Evolutionary conservation across 1,140 invertebrate species (phyloP).

Genomic region (Drosophila setifemur): DNA sequence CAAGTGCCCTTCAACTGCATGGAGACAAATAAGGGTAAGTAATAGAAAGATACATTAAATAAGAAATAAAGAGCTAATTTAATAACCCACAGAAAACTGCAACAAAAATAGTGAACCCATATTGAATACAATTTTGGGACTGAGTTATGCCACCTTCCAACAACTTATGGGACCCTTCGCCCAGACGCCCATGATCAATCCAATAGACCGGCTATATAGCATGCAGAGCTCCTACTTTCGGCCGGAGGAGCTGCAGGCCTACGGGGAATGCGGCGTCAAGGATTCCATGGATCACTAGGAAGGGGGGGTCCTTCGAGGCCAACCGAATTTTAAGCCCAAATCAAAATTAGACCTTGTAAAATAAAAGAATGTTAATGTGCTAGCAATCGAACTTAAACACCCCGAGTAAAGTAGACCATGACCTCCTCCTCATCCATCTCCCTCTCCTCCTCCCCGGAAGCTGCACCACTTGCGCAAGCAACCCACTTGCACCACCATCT

Average conservation of each 20-base stretch:
- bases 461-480: slow-evolving; percentile 36
- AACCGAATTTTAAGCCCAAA: slow-evolving; percentile 70
- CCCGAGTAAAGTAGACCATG: not conserved
- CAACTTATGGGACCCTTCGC: slow-evolving; percentile 82
- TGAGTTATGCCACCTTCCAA: slow-evolving; percentile 82
- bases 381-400: slow-evolving; percentile 37
- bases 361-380: slow-evolving; percentile 74
- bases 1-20: slow-evolving; percentile 77
- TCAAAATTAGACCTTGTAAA: slow-evolving; percentile 82
- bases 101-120: slow-evolving; percentile 80
- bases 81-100: slow-evolving; percentile 66
- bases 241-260: slow-evolving; percentile 83
- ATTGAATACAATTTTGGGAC: slow-evolving; percentile 79
- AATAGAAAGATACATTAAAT: not conserved
- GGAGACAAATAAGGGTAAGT: slow-evolving; percentile 79
- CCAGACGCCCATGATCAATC: slow-evolving; percentile 83
- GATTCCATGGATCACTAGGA: slow-evolving; percentile 66
- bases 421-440: not conserved
- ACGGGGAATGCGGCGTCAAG: slow-evolving; percentile 70
- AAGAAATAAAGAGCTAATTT: not conserved
- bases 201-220: slow-evolving; percentile 86
- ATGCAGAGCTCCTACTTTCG: slow-evolving; percentile 87
- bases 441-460: not conserved
- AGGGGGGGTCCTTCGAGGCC: not conserved
- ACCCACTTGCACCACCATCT: slow-evolving; percentile 1